Conservation (phyloP, 2,888 invertebrate species). For the Chironomus tentans region DNA sequence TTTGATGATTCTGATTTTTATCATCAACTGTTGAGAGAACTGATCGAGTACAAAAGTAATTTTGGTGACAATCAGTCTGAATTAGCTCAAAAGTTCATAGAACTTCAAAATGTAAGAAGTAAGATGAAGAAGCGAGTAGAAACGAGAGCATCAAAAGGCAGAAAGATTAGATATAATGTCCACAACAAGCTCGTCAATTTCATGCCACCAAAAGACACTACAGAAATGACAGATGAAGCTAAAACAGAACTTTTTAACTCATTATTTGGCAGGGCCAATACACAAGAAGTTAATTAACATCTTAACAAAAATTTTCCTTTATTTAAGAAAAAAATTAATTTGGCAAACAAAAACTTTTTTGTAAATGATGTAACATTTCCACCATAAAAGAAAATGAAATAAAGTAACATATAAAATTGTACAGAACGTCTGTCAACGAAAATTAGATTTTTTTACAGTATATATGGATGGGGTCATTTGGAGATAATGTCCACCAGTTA, state of each 20-base stretch:
- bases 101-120: conserved; percentile 80
- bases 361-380: conserved; percentile 9
- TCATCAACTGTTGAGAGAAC: conserved; percentile 80
- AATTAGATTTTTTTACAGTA: too few relatives aligned
- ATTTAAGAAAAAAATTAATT: conserved; percentile 7
- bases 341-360: conserved; percentile 7
- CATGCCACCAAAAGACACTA: conserved; percentile 70
- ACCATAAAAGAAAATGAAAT: background rate
- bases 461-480: too few relatives aligned
- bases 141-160: conserved; percentile 87
- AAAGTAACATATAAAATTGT: background rate
- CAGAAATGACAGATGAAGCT: conserved; percentile 65
- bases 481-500: too few relatives aligned
- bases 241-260: conserved; percentile 73
- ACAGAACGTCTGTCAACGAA: too few relatives aligned
- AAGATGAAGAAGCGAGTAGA: conserved; percentile 91
- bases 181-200: conserved; percentile 81
- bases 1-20: conserved; percentile 98
- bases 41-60: conserved; percentile 84
- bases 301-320: background rate
- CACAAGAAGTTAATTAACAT: conserved; percentile 31
- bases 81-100: conserved; percentile 81
- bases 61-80: conserved; percentile 76
- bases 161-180: conserved; percentile 77
- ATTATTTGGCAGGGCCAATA: conserved; percentile 56